Percentiles rank a stretch among this genome's conserved stretches.
Conservation (phyloP, 2,113 vertebrate genomes). For the Monarcha castaneiventris region DNA sequence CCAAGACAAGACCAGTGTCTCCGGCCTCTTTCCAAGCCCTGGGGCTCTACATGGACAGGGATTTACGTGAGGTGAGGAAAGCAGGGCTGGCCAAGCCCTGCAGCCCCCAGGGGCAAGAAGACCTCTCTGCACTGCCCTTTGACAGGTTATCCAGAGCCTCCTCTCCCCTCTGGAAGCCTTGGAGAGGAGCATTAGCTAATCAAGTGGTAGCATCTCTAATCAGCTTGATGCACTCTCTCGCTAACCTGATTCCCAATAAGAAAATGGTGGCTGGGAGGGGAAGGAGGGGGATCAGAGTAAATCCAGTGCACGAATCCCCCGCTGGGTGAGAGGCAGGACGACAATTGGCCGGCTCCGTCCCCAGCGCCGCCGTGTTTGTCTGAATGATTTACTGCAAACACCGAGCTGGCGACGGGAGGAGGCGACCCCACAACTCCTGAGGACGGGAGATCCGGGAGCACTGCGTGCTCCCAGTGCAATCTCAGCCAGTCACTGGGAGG, state of each 20-base stretch:
- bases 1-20: neutral
- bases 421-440: neutral
- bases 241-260: slow-evolving; percentile 68
- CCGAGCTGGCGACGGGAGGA: neutral
- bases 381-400: slow-evolving; percentile 44
- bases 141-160: neutral
- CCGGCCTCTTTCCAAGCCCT: neutral
- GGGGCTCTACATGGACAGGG: fast-evolving
- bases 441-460: slow-evolving; percentile 18
- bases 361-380: slow-evolving; percentile 16
- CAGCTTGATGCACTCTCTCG: slow-evolving; percentile 59
- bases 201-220: slow-evolving; percentile 63
- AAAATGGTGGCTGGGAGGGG: slow-evolving; percentile 14
- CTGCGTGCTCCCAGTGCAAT: slow-evolving; percentile 40
- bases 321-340: neutral
- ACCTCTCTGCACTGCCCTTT: fast-evolving
- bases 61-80: neutral
- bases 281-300: neutral
- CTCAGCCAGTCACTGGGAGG: slow-evolving; percentile 59
- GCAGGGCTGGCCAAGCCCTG: neutral
- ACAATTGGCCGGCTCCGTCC: neutral
- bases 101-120: neutral
- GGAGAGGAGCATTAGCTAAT: slow-evolving; percentile 60
- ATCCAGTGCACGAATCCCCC: slow-evolving; percentile 11
- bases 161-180: neutral